Conservation (phyloP, 2,888 invertebrate genomes). For the Iselma pallidipennis region DNA sequence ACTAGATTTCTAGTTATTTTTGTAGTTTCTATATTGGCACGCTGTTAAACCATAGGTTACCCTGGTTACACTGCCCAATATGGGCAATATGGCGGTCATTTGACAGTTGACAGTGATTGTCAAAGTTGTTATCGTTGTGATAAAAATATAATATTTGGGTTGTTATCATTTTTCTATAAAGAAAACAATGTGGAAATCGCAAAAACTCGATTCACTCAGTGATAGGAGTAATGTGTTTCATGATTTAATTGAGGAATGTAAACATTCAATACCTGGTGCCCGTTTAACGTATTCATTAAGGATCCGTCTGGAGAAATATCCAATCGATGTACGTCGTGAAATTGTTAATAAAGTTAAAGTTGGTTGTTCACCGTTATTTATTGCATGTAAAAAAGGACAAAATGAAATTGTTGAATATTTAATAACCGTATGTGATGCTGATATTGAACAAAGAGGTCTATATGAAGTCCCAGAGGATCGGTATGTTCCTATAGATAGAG, state of each 20-base stretch:
- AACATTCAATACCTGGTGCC: slow-evolving; percentile 69
- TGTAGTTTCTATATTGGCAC: too few species aligned
- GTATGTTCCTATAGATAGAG: slow-evolving; percentile 33
- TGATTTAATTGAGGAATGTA: slow-evolving; percentile 69
- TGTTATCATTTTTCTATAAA: too few species aligned
- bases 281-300: slow-evolving; percentile 62
- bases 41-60: too few species aligned
- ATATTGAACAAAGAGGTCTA: slow-evolving; percentile 82
- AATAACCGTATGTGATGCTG: slow-evolving; percentile 78
- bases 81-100: too few species aligned
- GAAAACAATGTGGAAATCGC: slow-evolving; percentile 45
- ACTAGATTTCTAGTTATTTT: too few species aligned
- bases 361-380: slow-evolving; percentile 82
- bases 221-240: slow-evolving; percentile 61
- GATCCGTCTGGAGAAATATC: slow-evolving; percentile 62
- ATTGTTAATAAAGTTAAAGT: slow-evolving; percentile 71
- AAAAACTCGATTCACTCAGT: slow-evolving; percentile 47
- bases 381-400: slow-evolving; percentile 78
- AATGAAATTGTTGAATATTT: slow-evolving; percentile 85
- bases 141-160: too few species aligned
- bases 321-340: slow-evolving; percentile 65
- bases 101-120: too few species aligned
- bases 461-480: slow-evolving; percentile 85
- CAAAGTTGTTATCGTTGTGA: too few species aligned
- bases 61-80: too few species aligned